A percentile compares a stretch with the other conserved stretches of the same genome.
Evolutionary conservation across 2,113 vertebrate species (phyloP).

Genomic region (Haplochromis vanheusdeni): DNA sequence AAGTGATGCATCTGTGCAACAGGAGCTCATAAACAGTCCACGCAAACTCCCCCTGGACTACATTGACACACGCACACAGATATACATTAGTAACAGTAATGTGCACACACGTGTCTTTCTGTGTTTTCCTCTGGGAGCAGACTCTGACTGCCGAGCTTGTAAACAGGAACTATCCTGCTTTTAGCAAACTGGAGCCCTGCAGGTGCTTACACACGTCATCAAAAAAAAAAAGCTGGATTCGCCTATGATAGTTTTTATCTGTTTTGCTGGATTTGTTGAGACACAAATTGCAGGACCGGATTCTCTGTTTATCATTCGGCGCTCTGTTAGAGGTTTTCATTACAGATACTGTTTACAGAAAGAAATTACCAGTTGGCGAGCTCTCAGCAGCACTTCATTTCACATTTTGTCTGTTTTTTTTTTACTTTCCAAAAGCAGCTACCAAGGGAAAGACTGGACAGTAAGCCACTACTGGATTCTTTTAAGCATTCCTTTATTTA

Average conservation of each 20-base stretch:
- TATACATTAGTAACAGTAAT: neutral
- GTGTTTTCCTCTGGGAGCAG: slow-evolving; percentile 28
- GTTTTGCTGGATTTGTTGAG: neutral
- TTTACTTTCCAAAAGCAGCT: neutral
- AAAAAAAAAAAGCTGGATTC: neutral
- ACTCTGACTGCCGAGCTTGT: slow-evolving; percentile 25
- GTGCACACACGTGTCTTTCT: neutral
- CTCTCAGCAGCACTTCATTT: neutral
- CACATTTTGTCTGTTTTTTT: neutral
- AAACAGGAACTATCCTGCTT: slow-evolving; percentile 53
- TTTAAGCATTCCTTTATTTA: neutral
- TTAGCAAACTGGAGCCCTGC: slow-evolving; percentile 22
- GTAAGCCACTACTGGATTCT: neutral
- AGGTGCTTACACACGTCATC: slow-evolving; percentile 1
- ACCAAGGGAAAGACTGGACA: neutral
- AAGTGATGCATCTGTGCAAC: neutral
- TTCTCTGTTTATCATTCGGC: neutral
- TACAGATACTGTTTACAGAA: neutral
- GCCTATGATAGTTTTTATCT: neutral
- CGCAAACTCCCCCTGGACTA: neutral
- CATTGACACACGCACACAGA: neutral
- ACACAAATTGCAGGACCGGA: neutral
- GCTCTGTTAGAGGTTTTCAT: neutral
- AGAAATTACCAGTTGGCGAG: neutral
- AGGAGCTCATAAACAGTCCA: neutral